These are phyloP conservation scores for Pterocles burchelli DNA, from an alignment of 2,113 vertebrate species.

Conservation along the genomic window DNA sequence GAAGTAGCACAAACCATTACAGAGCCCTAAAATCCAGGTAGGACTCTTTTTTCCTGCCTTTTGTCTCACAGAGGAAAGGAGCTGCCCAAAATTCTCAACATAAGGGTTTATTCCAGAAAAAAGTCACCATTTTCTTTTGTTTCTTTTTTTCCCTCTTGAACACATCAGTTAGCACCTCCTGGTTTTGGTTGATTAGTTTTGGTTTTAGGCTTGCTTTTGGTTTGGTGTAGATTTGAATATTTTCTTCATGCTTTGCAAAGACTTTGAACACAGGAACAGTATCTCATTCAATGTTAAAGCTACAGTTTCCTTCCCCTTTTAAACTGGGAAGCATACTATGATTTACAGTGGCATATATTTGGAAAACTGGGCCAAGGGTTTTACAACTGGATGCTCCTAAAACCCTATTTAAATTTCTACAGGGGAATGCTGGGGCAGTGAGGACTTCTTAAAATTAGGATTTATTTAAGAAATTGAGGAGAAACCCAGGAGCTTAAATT, in stretches of 20 bases:
- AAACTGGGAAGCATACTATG: conserved; percentile 23
- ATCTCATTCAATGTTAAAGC: conserved; percentile 61
- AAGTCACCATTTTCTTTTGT: background rate
- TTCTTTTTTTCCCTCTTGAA: background rate
- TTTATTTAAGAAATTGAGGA: conserved; percentile 46
- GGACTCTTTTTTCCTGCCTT: background rate
- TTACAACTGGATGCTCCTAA: conserved; percentile 31
- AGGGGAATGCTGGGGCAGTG: background rate
- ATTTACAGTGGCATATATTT: conserved; percentile 21
- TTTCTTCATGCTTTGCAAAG: conserved; percentile 44
- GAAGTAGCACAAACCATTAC: background rate
- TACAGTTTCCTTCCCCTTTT: conserved; percentile 57
- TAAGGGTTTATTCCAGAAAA: background rate
- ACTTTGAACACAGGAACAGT: conserved; percentile 18
- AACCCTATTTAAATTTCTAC: conserved; percentile 10
- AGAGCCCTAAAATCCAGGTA: background rate
- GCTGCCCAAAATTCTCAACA: background rate
- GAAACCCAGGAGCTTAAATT: conserved; percentile 43
- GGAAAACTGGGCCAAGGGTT: conserved; percentile 19
- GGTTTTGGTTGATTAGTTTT: background rate
- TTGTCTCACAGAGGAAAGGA: background rate
- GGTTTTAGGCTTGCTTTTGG: background rate
- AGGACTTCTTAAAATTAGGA: conserved; percentile 21
- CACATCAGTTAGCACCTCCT: background rate
- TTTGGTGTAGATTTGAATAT: background rate